Percentiles rank a stretch among this genome's conserved stretches.
Evolutionary conservation across 2,888 invertebrate genomes (phyloP).

Genomic region (Parelbella ahira): DNA sequence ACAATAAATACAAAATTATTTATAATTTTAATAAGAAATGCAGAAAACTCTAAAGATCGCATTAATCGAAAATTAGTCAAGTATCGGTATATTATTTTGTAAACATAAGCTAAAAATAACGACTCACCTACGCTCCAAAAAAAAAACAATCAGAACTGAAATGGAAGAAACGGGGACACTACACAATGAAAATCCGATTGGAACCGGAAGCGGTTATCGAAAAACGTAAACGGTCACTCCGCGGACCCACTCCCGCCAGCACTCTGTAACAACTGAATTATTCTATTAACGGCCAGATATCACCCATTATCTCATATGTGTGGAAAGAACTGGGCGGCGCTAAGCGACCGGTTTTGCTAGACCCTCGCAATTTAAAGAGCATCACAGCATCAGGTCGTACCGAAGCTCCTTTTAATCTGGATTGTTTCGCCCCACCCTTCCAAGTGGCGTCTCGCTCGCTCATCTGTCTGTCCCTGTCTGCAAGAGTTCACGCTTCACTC

Average conservation of each 20-base stretch:
- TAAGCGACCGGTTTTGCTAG: conserved; percentile 35
- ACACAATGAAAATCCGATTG: conserved; percentile 6
- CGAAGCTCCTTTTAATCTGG: conserved; percentile 36
- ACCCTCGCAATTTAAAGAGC: conserved; percentile 24
- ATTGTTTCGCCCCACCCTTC: conserved; percentile 47
- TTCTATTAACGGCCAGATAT: conserved; percentile 65
- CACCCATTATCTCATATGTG: conserved; percentile 68
- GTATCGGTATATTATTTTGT: no score
- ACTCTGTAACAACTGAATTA: conserved; percentile 69
- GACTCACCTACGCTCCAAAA: conserved; percentile 14
- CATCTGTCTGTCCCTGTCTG: conserved; percentile 16
- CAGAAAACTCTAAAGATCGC: no score
- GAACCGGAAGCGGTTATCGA: conserved; percentile 6
- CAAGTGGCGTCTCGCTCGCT: conserved; percentile 38
- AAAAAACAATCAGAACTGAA: background rate
- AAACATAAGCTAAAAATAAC: background rate
- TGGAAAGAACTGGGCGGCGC: conserved; percentile 65
- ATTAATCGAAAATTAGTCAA: no score
- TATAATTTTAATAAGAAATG: no score
- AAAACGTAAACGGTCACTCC: no score
- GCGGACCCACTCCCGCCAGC: conserved; percentile 41
- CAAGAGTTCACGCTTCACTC: background rate
- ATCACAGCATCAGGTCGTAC: background rate
- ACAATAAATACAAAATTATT: no score
- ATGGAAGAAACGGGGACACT: no score